These are phyloP conservation scores for Drosophila dives DNA, from an alignment of 2,888 invertebrate species.

Conservation along the genomic window DNA sequence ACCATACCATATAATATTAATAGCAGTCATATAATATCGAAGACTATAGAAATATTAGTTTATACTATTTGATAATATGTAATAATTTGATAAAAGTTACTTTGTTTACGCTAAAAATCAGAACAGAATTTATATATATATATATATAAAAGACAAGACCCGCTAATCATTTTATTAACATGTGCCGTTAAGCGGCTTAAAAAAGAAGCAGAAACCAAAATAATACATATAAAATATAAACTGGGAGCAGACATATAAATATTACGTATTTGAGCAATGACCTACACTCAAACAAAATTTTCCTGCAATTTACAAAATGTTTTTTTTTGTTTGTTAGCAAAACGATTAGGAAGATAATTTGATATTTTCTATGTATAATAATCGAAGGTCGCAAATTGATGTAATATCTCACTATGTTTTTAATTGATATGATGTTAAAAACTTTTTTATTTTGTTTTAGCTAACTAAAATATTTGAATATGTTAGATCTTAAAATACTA, in stretches of 20 bases:
- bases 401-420: too few relatives aligned
- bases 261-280: conserved; percentile 4
- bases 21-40: background rate
- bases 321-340: too few relatives aligned
- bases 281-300: background rate
- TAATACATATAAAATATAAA: conserved; percentile 36
- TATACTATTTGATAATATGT: background rate
- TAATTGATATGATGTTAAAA: background rate
- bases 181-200: conserved; percentile 75
- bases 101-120: background rate
- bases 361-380: too few relatives aligned
- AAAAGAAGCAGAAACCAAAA: conserved; percentile 27
- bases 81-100: background rate
- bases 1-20: background rate
- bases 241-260: conserved; percentile 13
- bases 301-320: background rate
- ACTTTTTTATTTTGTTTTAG: too few relatives aligned
- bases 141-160: conserved; percentile 1
- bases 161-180: conserved; percentile 72
- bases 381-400: too few relatives aligned
- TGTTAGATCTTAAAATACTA: background rate
- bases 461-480: background rate
- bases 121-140: background rate
- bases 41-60: background rate
- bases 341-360: too few relatives aligned